A percentile compares a stretch with the other conserved stretches of the same genome.
Conservation (phyloP, 1,140 invertebrate genomes). For the Mercenaria mercenaria region DNA sequence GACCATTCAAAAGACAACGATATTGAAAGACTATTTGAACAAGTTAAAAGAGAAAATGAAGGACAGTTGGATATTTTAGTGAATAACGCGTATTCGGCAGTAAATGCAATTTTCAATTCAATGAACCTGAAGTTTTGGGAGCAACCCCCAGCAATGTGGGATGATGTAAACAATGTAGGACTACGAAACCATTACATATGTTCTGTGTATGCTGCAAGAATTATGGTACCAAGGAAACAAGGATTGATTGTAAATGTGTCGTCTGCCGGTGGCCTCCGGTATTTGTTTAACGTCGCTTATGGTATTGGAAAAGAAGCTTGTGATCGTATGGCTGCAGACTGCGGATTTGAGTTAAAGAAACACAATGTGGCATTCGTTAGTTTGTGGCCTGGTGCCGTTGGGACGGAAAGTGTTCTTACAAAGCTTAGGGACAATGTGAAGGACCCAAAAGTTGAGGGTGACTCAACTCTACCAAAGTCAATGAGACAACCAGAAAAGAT, state of each 20-base stretch:
- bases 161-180: slow-evolving; percentile 86
- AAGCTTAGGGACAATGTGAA: not conserved
- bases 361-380: slow-evolving; percentile 85
- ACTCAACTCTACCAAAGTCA: not conserved
- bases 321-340: slow-evolving; percentile 86
- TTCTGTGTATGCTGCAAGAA: slow-evolving; percentile 84
- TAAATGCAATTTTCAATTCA: slow-evolving; percentile 78
- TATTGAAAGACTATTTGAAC: slow-evolving; percentile 85
- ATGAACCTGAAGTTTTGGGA: slow-evolving; percentile 85
- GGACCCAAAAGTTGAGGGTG: not conserved
- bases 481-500: slow-evolving; percentile 12
- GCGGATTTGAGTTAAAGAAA: slow-evolving; percentile 85
- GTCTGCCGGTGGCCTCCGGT: slow-evolving; percentile 86
- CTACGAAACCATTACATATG: slow-evolving; percentile 87
- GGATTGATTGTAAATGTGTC: slow-evolving; percentile 87
- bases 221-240: slow-evolving; percentile 85
- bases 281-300: slow-evolving; percentile 86
- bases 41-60: slow-evolving; percentile 84
- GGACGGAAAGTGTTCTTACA: slow-evolving; percentile 83
- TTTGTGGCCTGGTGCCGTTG: slow-evolving; percentile 86
- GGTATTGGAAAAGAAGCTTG: slow-evolving; percentile 86
- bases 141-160: slow-evolving; percentile 80
- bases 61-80: slow-evolving; percentile 87
- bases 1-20: slow-evolving; percentile 86
- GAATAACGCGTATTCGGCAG: slow-evolving; percentile 87